These are phyloP conservation scores for Crax fasciolata DNA, from an alignment of 2,797 vertebrate genomes.

Conservation along the genomic window DNA sequence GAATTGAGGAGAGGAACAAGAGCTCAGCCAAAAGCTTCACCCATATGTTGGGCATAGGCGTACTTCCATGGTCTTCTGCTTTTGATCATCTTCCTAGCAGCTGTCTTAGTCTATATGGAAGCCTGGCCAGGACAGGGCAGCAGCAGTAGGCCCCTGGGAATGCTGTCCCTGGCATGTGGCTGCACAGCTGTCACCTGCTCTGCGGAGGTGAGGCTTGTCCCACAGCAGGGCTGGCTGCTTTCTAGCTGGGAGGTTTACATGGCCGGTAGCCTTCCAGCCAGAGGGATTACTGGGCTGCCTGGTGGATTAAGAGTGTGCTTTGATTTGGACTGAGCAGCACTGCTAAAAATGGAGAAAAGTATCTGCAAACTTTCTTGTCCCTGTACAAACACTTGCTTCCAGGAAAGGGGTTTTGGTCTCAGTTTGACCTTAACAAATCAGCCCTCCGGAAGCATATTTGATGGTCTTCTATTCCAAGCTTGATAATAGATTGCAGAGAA, in stretches of 20 bases:
- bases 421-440: background rate
- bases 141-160: background rate
- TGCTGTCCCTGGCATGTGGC: fast-evolving
- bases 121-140: background rate
- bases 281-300: background rate
- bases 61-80: fast-evolving
- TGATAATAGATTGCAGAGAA: background rate
- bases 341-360: background rate
- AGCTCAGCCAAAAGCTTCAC: too few species aligned
- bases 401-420: background rate
- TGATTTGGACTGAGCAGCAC: background rate
- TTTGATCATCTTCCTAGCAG: background rate
- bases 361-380: background rate
- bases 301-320: background rate
- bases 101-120: too few species aligned
- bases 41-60: too few species aligned
- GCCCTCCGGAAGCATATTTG: background rate
- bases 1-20: background rate
- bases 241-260: too few species aligned
- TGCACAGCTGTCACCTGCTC: background rate
- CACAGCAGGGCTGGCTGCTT: background rate
- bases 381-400: background rate
- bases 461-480: background rate
- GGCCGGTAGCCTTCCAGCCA: background rate
- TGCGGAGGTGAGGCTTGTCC: background rate